A percentile compares a stretch with the other conserved stretches of the same genome.
Conservation (phyloP, 2,113 vertebrate species). For the Istiophorus platypterus region DNA sequence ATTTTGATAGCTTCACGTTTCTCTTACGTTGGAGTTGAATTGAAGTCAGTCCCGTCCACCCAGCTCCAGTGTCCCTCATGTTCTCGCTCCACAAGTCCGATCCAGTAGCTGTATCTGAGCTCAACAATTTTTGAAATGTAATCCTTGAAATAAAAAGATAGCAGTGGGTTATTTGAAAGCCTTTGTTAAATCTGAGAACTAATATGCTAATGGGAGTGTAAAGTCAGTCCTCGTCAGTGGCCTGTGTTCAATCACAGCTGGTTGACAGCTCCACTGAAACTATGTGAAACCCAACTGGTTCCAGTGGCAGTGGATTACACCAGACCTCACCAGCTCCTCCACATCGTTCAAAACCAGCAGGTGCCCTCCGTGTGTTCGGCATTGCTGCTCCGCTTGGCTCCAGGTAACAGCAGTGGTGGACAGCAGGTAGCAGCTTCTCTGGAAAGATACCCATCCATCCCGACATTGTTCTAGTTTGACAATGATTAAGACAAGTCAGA, state of each 20-base stretch:
- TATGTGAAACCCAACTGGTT: neutral
- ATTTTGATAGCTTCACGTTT: constrained; percentile 2
- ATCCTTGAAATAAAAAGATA: constrained; percentile 47
- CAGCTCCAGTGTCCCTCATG: constrained; percentile 75
- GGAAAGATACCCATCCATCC: constrained; percentile 59
- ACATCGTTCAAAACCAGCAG: constrained; percentile 62
- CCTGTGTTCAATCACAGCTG: neutral
- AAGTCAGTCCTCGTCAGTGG: neutral
- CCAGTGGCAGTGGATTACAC: no score
- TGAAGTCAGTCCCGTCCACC: constrained; percentile 77
- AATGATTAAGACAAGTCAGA: neutral
- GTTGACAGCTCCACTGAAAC: neutral
- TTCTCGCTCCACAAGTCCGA: constrained; percentile 68
- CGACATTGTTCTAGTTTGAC: constrained; percentile 53
- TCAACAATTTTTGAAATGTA: constrained; percentile 62
- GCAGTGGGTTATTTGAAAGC: neutral
- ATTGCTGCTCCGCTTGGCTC: constrained; percentile 55
- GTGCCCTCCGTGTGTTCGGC: constrained; percentile 40
- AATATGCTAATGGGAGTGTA: no score
- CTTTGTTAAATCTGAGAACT: neutral
- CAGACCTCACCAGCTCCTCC: constrained; percentile 66
- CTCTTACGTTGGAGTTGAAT: constrained; percentile 54
- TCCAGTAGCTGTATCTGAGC: constrained; percentile 43
- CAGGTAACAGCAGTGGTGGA: constrained; percentile 19
- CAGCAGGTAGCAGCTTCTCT: constrained; percentile 66